Base-by-base conservation (phyloP, 2,113 vertebrate genomes). In the Vulpes lagopus region DNA sequence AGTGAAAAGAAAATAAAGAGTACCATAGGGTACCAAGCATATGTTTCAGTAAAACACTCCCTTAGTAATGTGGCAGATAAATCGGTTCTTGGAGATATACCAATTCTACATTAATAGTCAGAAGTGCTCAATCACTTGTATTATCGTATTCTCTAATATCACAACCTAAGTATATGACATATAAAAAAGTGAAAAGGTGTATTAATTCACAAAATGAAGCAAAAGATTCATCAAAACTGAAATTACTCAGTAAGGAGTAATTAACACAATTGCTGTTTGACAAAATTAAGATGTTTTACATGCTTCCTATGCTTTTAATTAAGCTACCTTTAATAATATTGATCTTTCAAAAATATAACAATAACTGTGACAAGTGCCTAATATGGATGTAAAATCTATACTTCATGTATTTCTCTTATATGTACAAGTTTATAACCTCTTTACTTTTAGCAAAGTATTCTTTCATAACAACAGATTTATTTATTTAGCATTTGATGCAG, bases 1-100 rank as follows among this genome's bases (percentile, higher is more conserved):
- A 88, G 89, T 53, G 76, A 96, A 92, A 84, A 97, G 92, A 95
- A 97, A 96, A 98, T 89, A 89, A 95, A 96, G 80, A 84, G 53
- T 95, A 89, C 94, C 94, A 80, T 0, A 81, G 93, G 74, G 62
- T 96, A 94, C 32, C 10, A 32, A 94, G 95, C 96, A 91, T 95
- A 96, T 74, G 96, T 69, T 97, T 93, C 92, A 79, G 79, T 5
- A 71, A 95, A 78, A 67, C 55, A 85, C 32, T 92, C 90, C 69
- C 92, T 85, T 32, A 82, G 76, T 32, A 82, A 84, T 8, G 6
- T 0, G 27, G 82, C 84, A 97, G 89, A 95, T 84, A 80, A 73
- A 81, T 73, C 23, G 2, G 67, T 59, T 79, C 89, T 95, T 30
- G 10, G 3, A 90, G 79, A 88, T 59, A 64, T 8, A 84, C 30